Evolutionary conservation across 2,113 vertebrate species (phyloP).

Genomic region (Periophthalmus modestus): DNA sequence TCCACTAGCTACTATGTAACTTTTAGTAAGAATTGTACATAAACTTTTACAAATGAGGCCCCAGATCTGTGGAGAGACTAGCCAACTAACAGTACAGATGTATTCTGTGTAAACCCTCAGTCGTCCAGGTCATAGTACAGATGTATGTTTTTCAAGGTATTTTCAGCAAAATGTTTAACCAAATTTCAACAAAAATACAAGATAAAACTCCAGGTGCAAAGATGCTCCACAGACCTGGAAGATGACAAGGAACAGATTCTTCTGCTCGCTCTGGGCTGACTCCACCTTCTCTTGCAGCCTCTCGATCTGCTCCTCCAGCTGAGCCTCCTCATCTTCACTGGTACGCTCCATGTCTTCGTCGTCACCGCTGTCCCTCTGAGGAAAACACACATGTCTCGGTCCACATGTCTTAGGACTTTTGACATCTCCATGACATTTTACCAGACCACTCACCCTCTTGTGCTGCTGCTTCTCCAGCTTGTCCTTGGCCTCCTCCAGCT

Average conservation of each 20-base stretch:
- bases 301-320: conserved; percentile 94
- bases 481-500: conserved; percentile 94
- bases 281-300: conserved; percentile 95
- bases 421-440: not conserved
- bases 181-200: not conserved
- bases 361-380: conserved; percentile 87
- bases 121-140: no score
- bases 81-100: no score
- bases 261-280: conserved; percentile 96
- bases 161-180: not conserved
- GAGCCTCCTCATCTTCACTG: conserved; percentile 91
- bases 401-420: not conserved
- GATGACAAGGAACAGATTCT: conserved; percentile 98
- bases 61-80: no score
- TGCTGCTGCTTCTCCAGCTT: conserved; percentile 94
- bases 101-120: no score
- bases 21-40: no score
- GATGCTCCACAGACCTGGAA: conserved; percentile 83
- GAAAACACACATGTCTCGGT: not conserved
- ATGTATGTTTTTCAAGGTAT: no score
- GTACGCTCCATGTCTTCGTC: conserved; percentile 89
- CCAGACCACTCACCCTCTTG: conserved; percentile 66
- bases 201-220: not conserved
- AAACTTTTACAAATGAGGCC: no score
- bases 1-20: no score